Base-by-base conservation (phyloP, 2,113 vertebrate species). In the Turnix velox region DNA sequence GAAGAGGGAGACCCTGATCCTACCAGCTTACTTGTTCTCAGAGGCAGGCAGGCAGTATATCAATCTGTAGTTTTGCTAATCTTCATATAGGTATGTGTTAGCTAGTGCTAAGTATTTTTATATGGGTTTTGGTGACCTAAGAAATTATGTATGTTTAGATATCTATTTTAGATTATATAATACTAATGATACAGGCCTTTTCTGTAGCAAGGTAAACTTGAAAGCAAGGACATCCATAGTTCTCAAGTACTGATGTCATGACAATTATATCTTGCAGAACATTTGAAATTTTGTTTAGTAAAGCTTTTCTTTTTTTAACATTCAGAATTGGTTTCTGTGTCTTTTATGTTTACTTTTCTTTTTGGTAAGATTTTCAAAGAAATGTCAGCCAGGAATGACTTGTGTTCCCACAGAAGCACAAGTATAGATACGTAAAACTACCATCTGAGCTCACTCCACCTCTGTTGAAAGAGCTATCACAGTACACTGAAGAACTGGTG, bases 21-120 rank as follows among this genome's bases (percentile, higher is more conserved):
- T 81, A 27, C 28, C 52, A 51, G 30, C 12, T 46, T 61, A 31
- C 49, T 84, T 76, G 17, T 72, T 82, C 87, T 58, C 55, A 33
- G 57, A 81, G 69, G 42, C 80, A 91, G 69, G 42, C 80, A 91
- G 66, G 30, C 88, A 82, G 39, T 66, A 33, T 55, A 59, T 84
- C 83, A 82, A 20, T 79, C 77, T 84, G 54, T 83, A 66, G 79
- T 94, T 95, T 96, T 94, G 49, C 67, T 80, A 7, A 46, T 69
- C 81, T 89, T 9, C 37, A 8, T 85, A 20, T 69, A n/a, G 43
- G 77, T 45, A 69, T 83, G 66, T 83, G 45, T 80, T 79, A 93
- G 78, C 74, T 94, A 87, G 76, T 68, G 66, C 62, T 69, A 71
- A 69, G 18, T 95, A 91, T 83, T 92, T 95, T 94, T 94, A 83